Percentiles rank a stretch among this genome's conserved stretches.
phyloP scores from a whole-genome alignment of 2,113 vertebrate genomes.

The Phrynosoma blainvillii region DNA sequence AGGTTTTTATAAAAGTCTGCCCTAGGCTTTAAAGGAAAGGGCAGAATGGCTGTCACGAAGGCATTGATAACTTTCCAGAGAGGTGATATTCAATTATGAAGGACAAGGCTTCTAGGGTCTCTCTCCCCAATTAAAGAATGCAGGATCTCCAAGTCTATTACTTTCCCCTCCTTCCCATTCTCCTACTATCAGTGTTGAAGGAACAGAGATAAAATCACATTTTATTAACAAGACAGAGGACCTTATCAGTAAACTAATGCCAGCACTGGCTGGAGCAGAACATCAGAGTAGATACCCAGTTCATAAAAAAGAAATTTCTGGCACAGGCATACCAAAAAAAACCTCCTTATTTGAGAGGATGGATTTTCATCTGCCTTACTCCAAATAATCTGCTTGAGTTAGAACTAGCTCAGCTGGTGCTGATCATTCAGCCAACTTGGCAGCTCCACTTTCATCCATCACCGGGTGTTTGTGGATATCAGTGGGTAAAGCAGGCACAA shows the following conservation, averaged over 20 bases:
- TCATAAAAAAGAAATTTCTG: neutral
- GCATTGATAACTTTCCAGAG: too few species aligned
- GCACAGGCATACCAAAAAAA: neutral
- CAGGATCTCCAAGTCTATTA: too few species aligned
- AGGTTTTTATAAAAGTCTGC: too few species aligned
- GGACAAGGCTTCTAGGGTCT: too few species aligned
- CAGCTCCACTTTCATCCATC: slow-evolving; percentile 6
- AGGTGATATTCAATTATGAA: too few species aligned
- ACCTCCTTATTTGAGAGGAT: neutral
- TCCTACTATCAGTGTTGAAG: neutral
- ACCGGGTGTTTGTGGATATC: neutral
- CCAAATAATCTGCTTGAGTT: neutral
- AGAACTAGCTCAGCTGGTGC: too few species aligned
- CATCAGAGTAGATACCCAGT: neutral
- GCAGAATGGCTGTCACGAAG: too few species aligned
- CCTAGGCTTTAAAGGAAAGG: too few species aligned
- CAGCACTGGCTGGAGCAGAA: neutral
- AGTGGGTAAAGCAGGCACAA: neutral
- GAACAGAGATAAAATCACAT: neutral
- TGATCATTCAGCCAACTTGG: neutral
- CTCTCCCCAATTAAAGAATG: too few species aligned
- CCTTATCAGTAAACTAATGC: neutral
- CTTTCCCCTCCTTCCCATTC: neutral
- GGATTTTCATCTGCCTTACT: neutral
- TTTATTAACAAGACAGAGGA: neutral